These are phyloP conservation scores for Sturmia bella DNA, from an alignment of 2,888 invertebrate species.

Conservation along the genomic window DNA sequence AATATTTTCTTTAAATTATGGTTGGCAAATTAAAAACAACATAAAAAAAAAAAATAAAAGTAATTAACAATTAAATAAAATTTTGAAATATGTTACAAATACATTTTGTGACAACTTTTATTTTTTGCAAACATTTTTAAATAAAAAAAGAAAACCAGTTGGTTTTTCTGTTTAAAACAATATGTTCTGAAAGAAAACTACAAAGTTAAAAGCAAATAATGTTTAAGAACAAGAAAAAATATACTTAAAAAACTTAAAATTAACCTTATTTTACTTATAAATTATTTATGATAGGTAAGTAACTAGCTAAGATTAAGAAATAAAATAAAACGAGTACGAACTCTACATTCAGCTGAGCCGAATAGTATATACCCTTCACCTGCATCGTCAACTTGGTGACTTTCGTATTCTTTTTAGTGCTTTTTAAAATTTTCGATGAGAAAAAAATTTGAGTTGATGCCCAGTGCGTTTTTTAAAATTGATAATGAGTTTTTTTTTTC, in stretches of 20 bases:
- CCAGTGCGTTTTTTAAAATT: no score
- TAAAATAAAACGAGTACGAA: not conserved
- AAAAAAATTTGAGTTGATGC: no score
- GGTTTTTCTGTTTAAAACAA: constrained; percentile 38
- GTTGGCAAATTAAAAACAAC: constrained; percentile 53
- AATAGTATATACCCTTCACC: no score
- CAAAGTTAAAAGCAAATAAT: constrained; percentile 61
- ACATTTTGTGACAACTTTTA: constrained; percentile 39
- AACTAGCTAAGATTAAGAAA: not conserved
- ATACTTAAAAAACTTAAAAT: constrained; percentile 47
- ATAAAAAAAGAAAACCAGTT: constrained; percentile 7
- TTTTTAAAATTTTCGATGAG: no score
- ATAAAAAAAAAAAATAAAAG: constrained; percentile 18
- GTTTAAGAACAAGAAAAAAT: constrained; percentile 54
- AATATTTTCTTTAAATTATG: constrained; percentile 45
- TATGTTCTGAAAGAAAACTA: constrained; percentile 52
- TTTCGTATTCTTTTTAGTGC: no score
- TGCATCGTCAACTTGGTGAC: no score
- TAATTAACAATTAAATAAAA: constrained; percentile 22
- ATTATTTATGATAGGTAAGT: constrained; percentile 15
- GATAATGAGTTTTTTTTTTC: no score
- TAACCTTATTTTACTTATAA: constrained; percentile 30
- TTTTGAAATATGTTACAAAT: constrained; percentile 48
- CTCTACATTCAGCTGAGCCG: no score
- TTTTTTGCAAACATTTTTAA: constrained; percentile 52